These are phyloP conservation scores for Hipparchia semele DNA, from an alignment of 2,888 invertebrate genomes.

Conservation along the genomic window DNA sequence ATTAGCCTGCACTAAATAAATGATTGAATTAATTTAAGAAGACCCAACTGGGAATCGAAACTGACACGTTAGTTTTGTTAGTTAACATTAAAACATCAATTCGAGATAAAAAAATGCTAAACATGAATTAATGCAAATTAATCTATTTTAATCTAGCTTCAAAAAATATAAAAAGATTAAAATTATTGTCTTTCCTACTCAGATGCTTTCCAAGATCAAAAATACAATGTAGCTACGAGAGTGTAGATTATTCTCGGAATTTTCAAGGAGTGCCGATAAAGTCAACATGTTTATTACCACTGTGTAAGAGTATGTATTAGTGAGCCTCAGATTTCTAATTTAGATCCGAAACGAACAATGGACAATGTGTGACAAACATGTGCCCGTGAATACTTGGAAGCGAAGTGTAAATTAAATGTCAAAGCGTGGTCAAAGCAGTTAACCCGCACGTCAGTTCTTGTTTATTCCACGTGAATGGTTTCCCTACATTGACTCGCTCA, in stretches of 20 bases:
- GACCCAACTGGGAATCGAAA: no score
- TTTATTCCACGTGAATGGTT: conserved; percentile 26
- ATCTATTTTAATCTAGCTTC: neutral
- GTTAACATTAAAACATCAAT: no score
- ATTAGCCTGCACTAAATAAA: no score
- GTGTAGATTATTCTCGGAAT: conserved; percentile 25
- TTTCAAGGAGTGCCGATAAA: conserved; percentile 28
- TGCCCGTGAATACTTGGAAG: conserved; percentile 16
- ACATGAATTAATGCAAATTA: no score
- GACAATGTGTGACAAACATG: conserved; percentile 27
- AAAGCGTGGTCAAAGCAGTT: no score
- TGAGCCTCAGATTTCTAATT: conserved; percentile 35
- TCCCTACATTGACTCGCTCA: conserved; percentile 2
- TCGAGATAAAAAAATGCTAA: no score
- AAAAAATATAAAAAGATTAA: neutral
- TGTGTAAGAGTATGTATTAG: neutral
- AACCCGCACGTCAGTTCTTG: conserved; percentile 43
- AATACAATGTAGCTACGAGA: conserved; percentile 13
- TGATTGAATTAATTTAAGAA: no score
- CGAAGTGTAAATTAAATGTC: conserved; percentile 38
- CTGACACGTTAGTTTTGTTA: no score
- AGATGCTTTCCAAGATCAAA: conserved; percentile 8
- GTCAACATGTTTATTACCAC: conserved; percentile 25
- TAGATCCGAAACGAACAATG: conserved; percentile 31
- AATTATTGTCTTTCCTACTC: neutral